Evolutionary conservation across 2,113 vertebrate genomes (phyloP).

Genomic region (zebrafish (Danio rerio)): DNA sequence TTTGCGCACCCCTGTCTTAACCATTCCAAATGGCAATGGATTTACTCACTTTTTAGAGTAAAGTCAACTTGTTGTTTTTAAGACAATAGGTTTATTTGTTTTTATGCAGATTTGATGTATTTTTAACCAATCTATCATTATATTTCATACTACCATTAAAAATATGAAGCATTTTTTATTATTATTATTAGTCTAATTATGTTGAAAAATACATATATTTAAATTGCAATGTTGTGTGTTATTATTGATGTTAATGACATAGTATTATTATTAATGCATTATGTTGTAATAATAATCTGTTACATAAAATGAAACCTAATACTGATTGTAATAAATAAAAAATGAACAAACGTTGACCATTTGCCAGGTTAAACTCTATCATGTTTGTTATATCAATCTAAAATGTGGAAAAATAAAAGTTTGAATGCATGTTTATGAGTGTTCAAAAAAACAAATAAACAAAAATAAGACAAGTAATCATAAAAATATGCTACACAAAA

Average conservation of each 20-base stretch:
- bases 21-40: no score
- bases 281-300: not conserved
- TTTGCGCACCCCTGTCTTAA: no score
- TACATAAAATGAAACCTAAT: not conserved
- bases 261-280: not conserved
- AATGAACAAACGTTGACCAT: not conserved
- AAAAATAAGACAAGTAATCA: not conserved
- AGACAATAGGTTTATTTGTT: no score
- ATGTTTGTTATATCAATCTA: not conserved
- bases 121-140: no score
- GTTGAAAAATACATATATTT: not conserved
- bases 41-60: no score
- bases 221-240: not conserved
- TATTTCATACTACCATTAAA: no score
- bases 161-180: no score
- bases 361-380: not conserved
- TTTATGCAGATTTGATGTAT: no score
- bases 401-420: not conserved
- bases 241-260: not conserved
- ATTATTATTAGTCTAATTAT: no score
- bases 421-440: not conserved
- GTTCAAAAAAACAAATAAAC: not conserved
- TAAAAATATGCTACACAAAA: not conserved
- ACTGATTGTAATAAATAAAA: not conserved
- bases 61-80: no score